These are phyloP conservation scores for Danio jaintianensis DNA, from an alignment of 2,797 vertebrate genomes.

Conservation along the genomic window DNA sequence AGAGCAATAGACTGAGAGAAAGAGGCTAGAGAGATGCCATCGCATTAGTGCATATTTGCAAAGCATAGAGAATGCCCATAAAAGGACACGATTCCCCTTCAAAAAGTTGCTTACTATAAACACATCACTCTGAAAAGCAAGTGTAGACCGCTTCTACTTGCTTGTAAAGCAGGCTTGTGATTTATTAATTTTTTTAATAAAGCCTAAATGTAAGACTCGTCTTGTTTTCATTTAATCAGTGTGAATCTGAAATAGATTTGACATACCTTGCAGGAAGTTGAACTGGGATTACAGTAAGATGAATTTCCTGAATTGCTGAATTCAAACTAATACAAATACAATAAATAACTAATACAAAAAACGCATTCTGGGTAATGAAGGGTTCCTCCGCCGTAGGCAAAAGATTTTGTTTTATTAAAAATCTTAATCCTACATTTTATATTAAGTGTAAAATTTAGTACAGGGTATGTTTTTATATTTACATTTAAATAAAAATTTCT, in stretches of 20 bases:
- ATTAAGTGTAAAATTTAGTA: too few relatives aligned
- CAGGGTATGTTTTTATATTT: too few relatives aligned
- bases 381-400: neutral
- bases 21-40: conserved; percentile 54
- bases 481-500: too few relatives aligned
- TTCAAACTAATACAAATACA: conserved; percentile 4
- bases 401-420: neutral
- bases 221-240: conserved; percentile 3
- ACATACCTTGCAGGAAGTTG: neutral
- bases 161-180: conserved; percentile 33
- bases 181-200: too few relatives aligned
- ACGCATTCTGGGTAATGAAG: neutral
- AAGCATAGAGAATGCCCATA: conserved; percentile 88
- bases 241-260: neutral
- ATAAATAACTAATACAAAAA: too few relatives aligned
- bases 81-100: conserved; percentile 81
- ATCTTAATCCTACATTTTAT: too few relatives aligned
- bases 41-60: conserved; percentile 83
- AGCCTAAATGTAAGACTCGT: conserved; percentile 2
- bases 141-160: conserved; percentile 15
- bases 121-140: conserved; percentile 76
- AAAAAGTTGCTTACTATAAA: conserved; percentile 88
- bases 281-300: neutral
- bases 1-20: conserved; percentile 47
- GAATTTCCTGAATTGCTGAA: neutral